A percentile compares a stretch with the other conserved stretches of the same genome.
Conservation (phyloP, 2,888 invertebrate species). For the Caenorhabditis zanzibari region DNA sequence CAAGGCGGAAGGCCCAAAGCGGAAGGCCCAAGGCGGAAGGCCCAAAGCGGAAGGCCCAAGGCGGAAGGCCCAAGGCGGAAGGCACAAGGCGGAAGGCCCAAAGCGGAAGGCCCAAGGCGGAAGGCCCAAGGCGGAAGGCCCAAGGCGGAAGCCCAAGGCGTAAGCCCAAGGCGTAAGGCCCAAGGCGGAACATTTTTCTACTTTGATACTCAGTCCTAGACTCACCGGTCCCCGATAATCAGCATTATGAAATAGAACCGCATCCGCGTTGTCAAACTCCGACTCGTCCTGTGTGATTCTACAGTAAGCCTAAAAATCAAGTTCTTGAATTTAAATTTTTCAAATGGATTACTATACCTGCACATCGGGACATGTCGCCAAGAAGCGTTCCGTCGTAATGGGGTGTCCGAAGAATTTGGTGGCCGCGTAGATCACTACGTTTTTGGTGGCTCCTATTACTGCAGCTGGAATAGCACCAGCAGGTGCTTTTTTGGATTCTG, state of each 20-base stretch:
- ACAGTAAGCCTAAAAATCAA: constrained; percentile 57
- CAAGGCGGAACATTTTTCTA: too few species aligned
- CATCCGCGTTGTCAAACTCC: constrained; percentile 64
- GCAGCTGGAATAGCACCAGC: background rate
- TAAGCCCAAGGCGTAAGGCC: too few species aligned
- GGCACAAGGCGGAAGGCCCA: too few species aligned
- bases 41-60: too few species aligned
- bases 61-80: too few species aligned
- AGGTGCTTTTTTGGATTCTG: constrained; percentile 3
- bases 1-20: too few species aligned
- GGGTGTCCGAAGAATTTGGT: constrained; percentile 72
- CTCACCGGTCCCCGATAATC: constrained; percentile 57
- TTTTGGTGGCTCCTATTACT: background rate
- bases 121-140: too few species aligned
- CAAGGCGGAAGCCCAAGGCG: too few species aligned
- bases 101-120: too few species aligned
- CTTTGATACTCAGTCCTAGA: too few species aligned
- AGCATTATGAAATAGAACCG: constrained; percentile 73
- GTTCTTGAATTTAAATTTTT: background rate
- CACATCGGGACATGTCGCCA: constrained; percentile 65
- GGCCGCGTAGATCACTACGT: constrained; percentile 70
- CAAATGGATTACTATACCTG: constrained; percentile 58
- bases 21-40: too few species aligned
- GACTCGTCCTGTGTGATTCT: constrained; percentile 55
- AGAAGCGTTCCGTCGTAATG: constrained; percentile 68